Evolutionary conservation across 2,797 vertebrate genomes (phyloP), one percentile per base, ranked within the genome.

Genomic region (Buphagus erythrorhynchus): DNA sequence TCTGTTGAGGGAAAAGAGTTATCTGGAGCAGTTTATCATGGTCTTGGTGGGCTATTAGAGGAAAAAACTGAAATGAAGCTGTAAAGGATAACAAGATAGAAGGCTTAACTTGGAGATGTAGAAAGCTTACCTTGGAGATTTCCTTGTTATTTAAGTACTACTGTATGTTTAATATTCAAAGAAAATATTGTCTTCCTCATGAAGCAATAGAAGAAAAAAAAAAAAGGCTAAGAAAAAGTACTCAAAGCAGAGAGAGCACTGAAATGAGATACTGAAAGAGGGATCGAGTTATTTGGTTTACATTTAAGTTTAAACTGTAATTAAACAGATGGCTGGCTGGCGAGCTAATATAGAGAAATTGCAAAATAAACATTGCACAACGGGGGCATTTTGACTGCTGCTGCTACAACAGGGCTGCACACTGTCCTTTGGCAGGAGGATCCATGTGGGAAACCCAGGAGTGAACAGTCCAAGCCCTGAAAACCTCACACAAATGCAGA

Each of bases 21-120:
- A 74, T 86, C 90, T 97, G 93, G 86, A 90, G 48, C 71, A 86
- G 90, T 93, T 96, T 91, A 78, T 96, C 79, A 33, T 68, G 20
- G 45, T 55, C 46, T 58, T 7, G 3, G 26, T 33, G 26, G 25
- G 46, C 22, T 79, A 12, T 49, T 52, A 43, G 75, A 58, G 35
- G 67, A 54, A 94, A 51, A 88, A 62, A 59, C 16, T 59, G 69
- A 75, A 88, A 43, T 35, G 33, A 26, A 48, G 15, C 43, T 61
- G 17, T 31, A 78, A 91, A 86, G 35, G 55, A 80, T 74, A 55
- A 77, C 2, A 4, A 46, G 36, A 26, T 3, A 36, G 28, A 77
- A 69, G 16, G 29, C 8, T 76, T 42, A 52, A 52, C 72, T 42
- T 58, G 45, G 38, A 14, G 18, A 54, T 79, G n/a, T 3, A 36